Conservation (phyloP, 2,113 vertebrate genomes). For the Rhabdornis inornatus region DNA sequence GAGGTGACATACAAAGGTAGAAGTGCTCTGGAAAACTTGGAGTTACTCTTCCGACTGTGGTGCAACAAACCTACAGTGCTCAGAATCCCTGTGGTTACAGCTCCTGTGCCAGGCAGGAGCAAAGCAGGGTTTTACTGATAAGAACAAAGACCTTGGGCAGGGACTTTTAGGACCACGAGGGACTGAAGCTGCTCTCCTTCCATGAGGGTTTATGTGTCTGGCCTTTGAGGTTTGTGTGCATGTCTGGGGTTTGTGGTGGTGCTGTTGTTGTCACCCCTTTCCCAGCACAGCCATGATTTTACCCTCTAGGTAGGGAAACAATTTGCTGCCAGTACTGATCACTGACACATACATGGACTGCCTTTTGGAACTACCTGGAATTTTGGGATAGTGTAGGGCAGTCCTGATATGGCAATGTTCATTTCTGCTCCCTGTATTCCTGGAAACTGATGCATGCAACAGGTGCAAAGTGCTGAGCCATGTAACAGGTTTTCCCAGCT, state of each 20-base stretch:
- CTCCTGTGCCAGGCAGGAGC: background rate
- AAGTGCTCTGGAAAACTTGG: background rate
- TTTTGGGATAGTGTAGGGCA: background rate
- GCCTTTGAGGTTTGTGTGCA: background rate
- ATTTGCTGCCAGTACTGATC: background rate
- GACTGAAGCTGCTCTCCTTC: background rate
- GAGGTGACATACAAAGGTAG: background rate
- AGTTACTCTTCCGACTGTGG: background rate
- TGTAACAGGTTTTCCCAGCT: background rate
- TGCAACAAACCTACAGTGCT: background rate
- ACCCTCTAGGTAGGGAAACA: background rate
- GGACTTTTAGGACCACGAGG: background rate
- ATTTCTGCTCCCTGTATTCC: background rate
- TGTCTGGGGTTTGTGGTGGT: background rate
- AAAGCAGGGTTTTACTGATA: background rate
- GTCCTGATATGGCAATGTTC: background rate
- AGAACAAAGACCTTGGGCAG: background rate
- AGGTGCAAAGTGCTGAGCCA: background rate
- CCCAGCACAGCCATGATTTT: background rate
- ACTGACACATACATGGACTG: background rate
- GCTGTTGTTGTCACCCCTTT: background rate
- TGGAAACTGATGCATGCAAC: background rate
- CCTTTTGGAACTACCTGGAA: background rate
- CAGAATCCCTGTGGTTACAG: background rate
- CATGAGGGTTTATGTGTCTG: background rate